A percentile compares a stretch with the other conserved stretches of the same genome.
Conservation (phyloP, 1,140 invertebrate genomes). For the Adoxophyes honmai region DNA sequence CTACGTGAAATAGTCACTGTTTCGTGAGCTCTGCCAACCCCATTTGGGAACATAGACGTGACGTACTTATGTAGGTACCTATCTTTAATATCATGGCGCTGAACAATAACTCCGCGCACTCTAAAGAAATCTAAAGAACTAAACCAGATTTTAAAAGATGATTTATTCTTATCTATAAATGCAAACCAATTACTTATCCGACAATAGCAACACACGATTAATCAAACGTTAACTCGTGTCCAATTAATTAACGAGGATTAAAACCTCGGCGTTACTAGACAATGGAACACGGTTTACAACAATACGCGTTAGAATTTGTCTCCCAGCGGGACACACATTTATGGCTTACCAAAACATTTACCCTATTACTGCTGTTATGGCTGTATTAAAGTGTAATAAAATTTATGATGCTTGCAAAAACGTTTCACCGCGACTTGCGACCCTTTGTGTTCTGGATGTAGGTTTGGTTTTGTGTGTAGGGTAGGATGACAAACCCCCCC, state of each 20-base stretch:
- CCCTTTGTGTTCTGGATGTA: conserved; percentile 15
- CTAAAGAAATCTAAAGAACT: too few relatives aligned
- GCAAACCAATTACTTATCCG: conserved; percentile 6
- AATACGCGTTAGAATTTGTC: conserved; percentile 39
- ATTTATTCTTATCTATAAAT: not conserved
- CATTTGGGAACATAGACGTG: too few relatives aligned
- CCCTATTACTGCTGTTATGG: conserved; percentile 74
- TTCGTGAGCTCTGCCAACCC: too few relatives aligned
- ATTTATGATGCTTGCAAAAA: conserved; percentile 69
- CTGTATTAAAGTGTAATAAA: conserved; percentile 74
- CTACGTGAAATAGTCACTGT: too few relatives aligned
- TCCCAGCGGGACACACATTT: conserved; percentile 62
- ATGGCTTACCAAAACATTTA: conserved; percentile 76
- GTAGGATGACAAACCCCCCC: conserved; percentile 69
- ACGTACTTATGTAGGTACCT: too few relatives aligned
- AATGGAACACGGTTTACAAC: conserved; percentile 20
- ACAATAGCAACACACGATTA: not conserved
- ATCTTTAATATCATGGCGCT: too few relatives aligned
- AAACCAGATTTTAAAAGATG: too few relatives aligned
- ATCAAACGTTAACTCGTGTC: conserved; percentile 12
- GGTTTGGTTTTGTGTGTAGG: conserved; percentile 25
- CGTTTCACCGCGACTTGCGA: conserved; percentile 17
- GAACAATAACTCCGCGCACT: too few relatives aligned
- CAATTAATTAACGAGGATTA: conserved; percentile 12
- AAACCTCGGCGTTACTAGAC: conserved; percentile 2